Evolutionary conservation across 2,888 invertebrate genomes (phyloP), one percentile per base, ranked within the genome.

Genomic region (Sepiola atlantica): DNA sequence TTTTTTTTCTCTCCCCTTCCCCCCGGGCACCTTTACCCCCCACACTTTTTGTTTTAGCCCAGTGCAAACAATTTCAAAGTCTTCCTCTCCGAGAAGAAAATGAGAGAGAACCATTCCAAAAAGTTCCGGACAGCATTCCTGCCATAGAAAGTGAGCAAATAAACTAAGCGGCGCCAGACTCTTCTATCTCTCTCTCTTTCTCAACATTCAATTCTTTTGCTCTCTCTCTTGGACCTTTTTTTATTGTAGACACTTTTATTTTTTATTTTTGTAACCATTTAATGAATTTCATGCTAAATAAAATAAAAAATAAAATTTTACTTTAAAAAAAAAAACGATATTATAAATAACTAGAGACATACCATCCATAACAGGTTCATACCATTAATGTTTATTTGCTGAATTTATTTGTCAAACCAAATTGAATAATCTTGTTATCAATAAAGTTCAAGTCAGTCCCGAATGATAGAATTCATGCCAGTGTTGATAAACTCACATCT

Each of bases 111-210:
- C 77, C 77, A n/a, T 77, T 32, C 77, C 77, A 77, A n/a, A 77
- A 77, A 77, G 77, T 77, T 32, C 77, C 77, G 77, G 77, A 77
- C 77, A 77, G 32, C 77, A 77, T 77, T 77, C 77, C 77, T 77
- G 77, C 77, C n/a, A 77, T 77, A 77, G 77, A 77, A 77, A 77
- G 77, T 77, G 77, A 77, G 77, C n/a, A 77, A n/a, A 77, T 14
- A 77, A 77, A 28, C 14, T n/a, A 77, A n/a, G 32, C n/a, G 16
- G 32, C 14, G 14, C n/a, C 77, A n/a, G 35, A 35, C 21, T 91
- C 91, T 91, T 35, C 45, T 91, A 6, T 35, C 45, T 91, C 91
- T 35, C 28, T 91, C 14, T 91, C 91, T 91, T 35, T 91, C 35
- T 91, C 35, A 0, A 14, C 35, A 8, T 91, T 10, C 16, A 10